Conservation (phyloP, 2,113 vertebrate genomes). For the Sinocyclocheilus anophthalmus region DNA sequence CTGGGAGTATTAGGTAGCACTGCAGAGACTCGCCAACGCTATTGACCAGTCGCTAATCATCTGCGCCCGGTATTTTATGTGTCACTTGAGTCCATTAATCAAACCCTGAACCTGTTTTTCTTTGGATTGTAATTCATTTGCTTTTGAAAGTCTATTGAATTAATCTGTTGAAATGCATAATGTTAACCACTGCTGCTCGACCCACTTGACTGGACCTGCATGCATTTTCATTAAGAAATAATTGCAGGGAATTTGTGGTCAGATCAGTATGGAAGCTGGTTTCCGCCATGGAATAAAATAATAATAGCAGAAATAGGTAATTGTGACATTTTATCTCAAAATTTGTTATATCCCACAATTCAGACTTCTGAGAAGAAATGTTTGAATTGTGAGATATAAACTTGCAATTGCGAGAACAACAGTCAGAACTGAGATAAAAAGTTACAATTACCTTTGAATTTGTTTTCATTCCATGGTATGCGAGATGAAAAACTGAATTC, state of each 20-base stretch:
- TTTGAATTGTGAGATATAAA: no score
- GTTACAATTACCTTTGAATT: not conserved
- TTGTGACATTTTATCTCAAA: not conserved
- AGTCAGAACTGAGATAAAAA: not conserved
- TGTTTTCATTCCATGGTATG: not conserved
- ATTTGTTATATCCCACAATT: not conserved
- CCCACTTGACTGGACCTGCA: not conserved
- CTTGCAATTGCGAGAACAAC: not conserved
- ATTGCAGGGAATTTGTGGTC: not conserved
- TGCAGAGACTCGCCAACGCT: conserved; percentile 71
- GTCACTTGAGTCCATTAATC: conserved; percentile 76
- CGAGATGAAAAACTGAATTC: no score
- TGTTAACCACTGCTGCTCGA: not conserved
- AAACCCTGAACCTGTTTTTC: conserved; percentile 62
- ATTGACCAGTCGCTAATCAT: conserved; percentile 73
- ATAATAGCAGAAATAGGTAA: not conserved
- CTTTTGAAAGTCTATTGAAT: conserved; percentile 11
- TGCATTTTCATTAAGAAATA: not conserved
- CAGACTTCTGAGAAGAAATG: no score
- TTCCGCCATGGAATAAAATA: not conserved
- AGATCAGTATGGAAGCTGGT: not conserved
- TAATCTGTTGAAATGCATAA: not conserved
- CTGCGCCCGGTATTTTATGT: conserved; percentile 66
- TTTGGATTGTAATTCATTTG: conserved; percentile 58
- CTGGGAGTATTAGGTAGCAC: conserved; percentile 78